Percentiles rank a stretch among this genome's conserved stretches.
phyloP scores from a whole-genome alignment of 2,888 invertebrate genomes.

The Argynnis bischoffii region DNA sequence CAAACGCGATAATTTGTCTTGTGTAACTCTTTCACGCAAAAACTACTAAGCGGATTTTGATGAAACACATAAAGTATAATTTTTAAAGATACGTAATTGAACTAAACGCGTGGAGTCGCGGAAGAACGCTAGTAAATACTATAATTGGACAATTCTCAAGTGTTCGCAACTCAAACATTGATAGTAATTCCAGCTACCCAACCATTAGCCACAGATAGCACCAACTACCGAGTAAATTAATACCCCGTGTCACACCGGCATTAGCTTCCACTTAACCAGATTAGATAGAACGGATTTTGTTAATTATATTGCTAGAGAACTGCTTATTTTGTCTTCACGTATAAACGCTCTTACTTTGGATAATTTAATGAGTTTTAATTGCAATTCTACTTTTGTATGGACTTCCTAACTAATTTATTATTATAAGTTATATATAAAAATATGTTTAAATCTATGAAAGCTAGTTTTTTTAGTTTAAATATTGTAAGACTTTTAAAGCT shows the following conservation, averaged over 20 bases:
- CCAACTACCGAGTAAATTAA: constrained; percentile 56
- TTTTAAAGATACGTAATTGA: too few relatives aligned
- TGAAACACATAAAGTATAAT: too few relatives aligned
- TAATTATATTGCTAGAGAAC: constrained; percentile 44
- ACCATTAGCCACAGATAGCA: constrained; percentile 68
- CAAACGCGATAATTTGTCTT: too few relatives aligned
- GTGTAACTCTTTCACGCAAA: too few relatives aligned
- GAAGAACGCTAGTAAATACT: background rate
- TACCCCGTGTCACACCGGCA: constrained; percentile 65
- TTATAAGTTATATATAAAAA: too few relatives aligned
- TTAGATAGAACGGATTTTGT: constrained; percentile 57
- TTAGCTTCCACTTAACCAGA: constrained; percentile 72
- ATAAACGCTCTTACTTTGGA: constrained; percentile 1
- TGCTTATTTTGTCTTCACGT: constrained; percentile 27
- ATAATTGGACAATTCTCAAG: constrained; percentile 16
- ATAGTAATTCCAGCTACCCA: constrained; percentile 62
- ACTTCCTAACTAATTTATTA: too few relatives aligned
- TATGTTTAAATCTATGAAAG: too few relatives aligned
- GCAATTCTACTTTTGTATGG: background rate
- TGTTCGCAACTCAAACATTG: constrained; percentile 42
- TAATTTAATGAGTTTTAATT: background rate
- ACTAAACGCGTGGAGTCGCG: too few relatives aligned
- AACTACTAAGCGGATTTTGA: too few relatives aligned
- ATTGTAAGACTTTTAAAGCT: too few relatives aligned
- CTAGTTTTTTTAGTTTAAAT: too few relatives aligned